phyloP scores from a whole-genome alignment of 1,140 invertebrate species.

The Eciton burchellii region DNA sequence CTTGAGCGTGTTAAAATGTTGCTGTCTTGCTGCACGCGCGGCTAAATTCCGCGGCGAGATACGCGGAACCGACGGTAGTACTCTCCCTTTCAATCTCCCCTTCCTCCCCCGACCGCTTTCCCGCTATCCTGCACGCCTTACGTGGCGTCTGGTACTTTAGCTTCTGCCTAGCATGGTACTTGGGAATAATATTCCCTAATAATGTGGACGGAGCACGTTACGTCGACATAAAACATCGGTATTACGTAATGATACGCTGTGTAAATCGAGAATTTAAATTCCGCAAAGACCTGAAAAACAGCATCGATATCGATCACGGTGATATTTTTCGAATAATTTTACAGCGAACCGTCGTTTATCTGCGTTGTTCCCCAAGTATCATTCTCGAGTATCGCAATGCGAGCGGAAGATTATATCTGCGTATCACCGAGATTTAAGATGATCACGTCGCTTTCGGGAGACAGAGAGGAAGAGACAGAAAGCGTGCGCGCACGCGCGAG shows the following conservation, averaged over 20 bases:
- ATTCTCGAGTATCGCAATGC: not conserved
- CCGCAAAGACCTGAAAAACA: not conserved
- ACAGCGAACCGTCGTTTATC: not conserved
- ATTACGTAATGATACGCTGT: not conserved
- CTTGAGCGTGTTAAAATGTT: conserved; percentile 61
- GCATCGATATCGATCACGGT: not conserved
- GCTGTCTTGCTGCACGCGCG: conserved; percentile 49
- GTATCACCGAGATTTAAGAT: not conserved
- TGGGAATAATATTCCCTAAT: conserved; percentile 5
- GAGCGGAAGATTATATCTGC: not conserved
- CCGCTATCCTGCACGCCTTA: conserved; percentile 41
- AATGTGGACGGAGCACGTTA: conserved; percentile 6
- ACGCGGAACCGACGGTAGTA: conserved; percentile 11
- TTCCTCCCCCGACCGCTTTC: not conserved
- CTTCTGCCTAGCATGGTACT: not conserved
- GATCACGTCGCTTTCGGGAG: not conserved
- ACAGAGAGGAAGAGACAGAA: too few species aligned
- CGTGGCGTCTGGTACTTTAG: conserved; percentile 32
- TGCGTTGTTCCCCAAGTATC: not conserved
- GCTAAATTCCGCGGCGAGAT: conserved; percentile 36
- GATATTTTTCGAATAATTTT: too few species aligned
- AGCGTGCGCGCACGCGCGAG: too few species aligned
- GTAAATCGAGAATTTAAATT: conserved; percentile 29
- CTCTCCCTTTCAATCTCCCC: not conserved
- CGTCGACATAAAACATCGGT: not conserved